Evolutionary conservation across 2,797 vertebrate species (phyloP).

Genomic region (Odontamblyopus rebecca): DNA sequence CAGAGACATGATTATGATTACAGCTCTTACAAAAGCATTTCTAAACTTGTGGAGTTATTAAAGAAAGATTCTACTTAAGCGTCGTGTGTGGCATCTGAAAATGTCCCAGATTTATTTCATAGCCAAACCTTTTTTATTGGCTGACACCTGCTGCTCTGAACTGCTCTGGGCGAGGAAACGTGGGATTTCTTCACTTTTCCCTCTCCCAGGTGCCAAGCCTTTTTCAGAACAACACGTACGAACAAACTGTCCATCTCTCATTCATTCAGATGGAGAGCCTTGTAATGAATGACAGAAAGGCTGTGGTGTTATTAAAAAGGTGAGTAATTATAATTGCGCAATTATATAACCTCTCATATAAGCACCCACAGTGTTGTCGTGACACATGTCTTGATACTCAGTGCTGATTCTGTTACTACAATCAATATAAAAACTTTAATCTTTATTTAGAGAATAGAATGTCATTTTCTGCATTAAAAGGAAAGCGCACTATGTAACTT

Average conservation of each 20-base stretch:
- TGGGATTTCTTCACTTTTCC: slow-evolving; percentile 1
- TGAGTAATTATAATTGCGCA: not conserved
- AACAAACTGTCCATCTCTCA: slow-evolving; percentile 3
- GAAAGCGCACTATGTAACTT: too few relatives aligned
- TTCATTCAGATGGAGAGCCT: slow-evolving; percentile 1
- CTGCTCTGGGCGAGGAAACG: not conserved
- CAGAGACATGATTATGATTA: not conserved
- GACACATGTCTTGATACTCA: too few relatives aligned
- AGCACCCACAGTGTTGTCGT: too few relatives aligned
- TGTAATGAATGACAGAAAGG: slow-evolving; percentile 3
- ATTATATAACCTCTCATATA: not conserved
- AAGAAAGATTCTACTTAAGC: slow-evolving; percentile 11
- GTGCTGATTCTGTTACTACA: too few relatives aligned
- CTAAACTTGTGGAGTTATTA: slow-evolving; percentile 34
- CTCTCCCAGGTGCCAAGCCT: not conserved
- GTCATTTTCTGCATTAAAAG: too few relatives aligned
- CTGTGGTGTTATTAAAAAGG: not conserved
- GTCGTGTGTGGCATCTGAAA: slow-evolving; percentile 9
- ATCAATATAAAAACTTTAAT: too few relatives aligned
- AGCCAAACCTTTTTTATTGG: slow-evolving; percentile 21
- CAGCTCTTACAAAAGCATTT: slow-evolving; percentile 18
- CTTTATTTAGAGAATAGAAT: too few relatives aligned
- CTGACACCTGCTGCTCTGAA: slow-evolving; percentile 4
- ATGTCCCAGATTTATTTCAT: slow-evolving; percentile 19
- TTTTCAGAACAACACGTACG: not conserved